These are phyloP conservation scores for Amiota minor DNA, from an alignment of 2,888 invertebrate genomes.

Conservation along the genomic window DNA sequence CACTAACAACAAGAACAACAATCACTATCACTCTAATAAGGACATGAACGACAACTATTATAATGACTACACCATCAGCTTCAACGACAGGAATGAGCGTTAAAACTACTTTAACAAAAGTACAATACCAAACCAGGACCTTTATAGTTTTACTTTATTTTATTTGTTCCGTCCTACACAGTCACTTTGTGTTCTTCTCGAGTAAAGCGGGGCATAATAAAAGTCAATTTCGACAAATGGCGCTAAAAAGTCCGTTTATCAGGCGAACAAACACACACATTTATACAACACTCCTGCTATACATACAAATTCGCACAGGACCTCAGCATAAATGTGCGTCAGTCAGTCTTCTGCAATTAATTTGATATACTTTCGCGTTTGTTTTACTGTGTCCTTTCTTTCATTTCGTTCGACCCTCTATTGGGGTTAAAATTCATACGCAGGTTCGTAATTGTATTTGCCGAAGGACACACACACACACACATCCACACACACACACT, in stretches of 20 bases:
- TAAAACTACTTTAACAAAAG: conserved; percentile 49
- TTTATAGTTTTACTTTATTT: too few relatives aligned
- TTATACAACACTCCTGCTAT: not conserved
- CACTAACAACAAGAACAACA: conserved; percentile 15
- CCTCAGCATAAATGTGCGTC: too few relatives aligned
- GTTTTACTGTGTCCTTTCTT: too few relatives aligned
- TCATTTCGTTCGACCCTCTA: not conserved
- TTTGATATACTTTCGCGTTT: too few relatives aligned
- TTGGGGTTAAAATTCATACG: conserved; percentile 3
- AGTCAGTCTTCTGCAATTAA: too few relatives aligned
- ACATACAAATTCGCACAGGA: too few relatives aligned
- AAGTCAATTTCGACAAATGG: conserved; percentile 62
- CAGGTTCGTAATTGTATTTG: not conserved
- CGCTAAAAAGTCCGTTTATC: conserved; percentile 58
- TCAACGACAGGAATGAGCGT: too few relatives aligned
- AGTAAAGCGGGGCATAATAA: conserved; percentile 46
- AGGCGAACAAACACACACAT: conserved; percentile 33
- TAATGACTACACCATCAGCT: not conserved
- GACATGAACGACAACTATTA: conserved; percentile 23
- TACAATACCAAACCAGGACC: conserved; percentile 16
- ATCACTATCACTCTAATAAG: not conserved
- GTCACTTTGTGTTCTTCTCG: not conserved
- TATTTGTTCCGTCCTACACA: too few relatives aligned
- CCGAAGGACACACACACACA: too few relatives aligned
- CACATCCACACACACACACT: too few relatives aligned